phyloP scores from a whole-genome alignment of 2,888 invertebrate genomes.

The Ceratothoa steindachneri region DNA sequence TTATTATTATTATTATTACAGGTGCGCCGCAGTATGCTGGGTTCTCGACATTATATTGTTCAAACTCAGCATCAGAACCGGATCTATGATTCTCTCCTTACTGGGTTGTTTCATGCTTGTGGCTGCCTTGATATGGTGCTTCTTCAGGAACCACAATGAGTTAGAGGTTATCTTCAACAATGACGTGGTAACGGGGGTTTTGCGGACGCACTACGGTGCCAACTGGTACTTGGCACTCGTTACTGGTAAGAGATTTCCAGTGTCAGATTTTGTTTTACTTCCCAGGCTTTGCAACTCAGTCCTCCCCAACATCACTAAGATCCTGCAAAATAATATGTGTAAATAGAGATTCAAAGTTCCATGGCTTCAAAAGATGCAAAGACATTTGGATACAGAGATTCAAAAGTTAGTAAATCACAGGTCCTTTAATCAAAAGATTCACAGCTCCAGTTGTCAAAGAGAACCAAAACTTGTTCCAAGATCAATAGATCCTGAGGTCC shows the following conservation, averaged over 20 bases:
- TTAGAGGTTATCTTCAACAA: slow-evolving; percentile 57
- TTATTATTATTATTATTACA: slow-evolving; percentile 49
- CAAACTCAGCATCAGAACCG: slow-evolving; percentile 58
- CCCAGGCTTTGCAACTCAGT: not conserved
- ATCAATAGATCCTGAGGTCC: no score
- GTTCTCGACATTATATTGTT: slow-evolving; percentile 59
- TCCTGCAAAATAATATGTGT: no score
- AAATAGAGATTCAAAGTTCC: no score
- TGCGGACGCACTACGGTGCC: slow-evolving; percentile 56
- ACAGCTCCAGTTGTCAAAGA: no score
- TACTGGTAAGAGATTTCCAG: slow-evolving; percentile 54
- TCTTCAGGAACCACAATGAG: slow-evolving; percentile 57
- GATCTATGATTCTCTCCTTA: slow-evolving; percentile 56
- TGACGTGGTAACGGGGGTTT: slow-evolving; percentile 49
- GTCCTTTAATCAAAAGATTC: no score
- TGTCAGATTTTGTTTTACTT: not conserved
- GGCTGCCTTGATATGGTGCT: slow-evolving; percentile 58
- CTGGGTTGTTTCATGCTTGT: slow-evolving; percentile 58
- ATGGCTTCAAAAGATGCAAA: no score
- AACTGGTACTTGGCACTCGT: slow-evolving; percentile 58
- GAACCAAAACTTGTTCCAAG: no score
- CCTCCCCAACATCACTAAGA: not conserved
- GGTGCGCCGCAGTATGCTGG: slow-evolving; percentile 60
- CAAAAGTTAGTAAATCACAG: no score
- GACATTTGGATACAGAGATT: no score